Evolutionary conservation across 2,888 invertebrate genomes (phyloP).

Genomic region (Ecdyonurus torrentis): DNA sequence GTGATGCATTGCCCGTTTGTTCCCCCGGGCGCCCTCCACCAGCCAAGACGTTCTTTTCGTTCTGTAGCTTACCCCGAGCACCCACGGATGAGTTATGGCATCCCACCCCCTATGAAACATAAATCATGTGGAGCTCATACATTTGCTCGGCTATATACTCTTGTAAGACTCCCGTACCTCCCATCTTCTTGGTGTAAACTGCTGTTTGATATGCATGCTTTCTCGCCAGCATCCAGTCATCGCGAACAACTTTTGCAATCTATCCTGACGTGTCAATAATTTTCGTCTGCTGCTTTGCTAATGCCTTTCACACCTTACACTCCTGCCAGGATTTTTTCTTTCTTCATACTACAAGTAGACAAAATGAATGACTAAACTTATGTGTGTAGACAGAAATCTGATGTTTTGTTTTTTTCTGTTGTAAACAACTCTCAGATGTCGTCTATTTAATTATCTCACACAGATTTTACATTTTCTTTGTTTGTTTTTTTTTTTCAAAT

Average conservation of each 20-base stretch:
- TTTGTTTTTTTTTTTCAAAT: too few species aligned
- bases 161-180: background rate
- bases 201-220: background rate
- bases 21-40: background rate
- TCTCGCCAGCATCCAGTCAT: background rate
- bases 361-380: too few species aligned
- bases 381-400: too few species aligned
- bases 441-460: too few species aligned
- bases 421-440: too few species aligned
- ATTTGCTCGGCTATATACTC: background rate
- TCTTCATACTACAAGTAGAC: too few species aligned
- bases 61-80: background rate
- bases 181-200: background rate
- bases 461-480: too few species aligned
- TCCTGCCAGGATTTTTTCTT: too few species aligned
- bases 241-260: background rate
- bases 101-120: background rate
- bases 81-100: background rate
- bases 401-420: too few species aligned
- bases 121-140: background rate
- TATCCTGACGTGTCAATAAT: conserved; percentile 2
- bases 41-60: background rate
- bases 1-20: background rate
- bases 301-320: too few species aligned
- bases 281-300: too few species aligned